These are phyloP conservation scores for Drosophila grimshawi DNA, from an alignment of 1,140 invertebrate genomes.

Conservation along the genomic window DNA sequence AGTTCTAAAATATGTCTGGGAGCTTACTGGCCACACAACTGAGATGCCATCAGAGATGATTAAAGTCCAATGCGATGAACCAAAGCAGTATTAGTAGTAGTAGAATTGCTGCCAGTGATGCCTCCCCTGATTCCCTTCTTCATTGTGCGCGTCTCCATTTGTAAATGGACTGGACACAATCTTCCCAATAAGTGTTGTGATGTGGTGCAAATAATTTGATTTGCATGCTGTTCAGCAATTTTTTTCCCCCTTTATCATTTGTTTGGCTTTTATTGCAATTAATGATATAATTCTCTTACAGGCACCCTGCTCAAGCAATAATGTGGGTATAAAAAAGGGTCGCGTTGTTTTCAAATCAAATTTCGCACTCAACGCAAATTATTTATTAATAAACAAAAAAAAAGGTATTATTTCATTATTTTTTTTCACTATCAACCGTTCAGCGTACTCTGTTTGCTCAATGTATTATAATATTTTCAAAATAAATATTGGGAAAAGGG, in stretches of 20 bases:
- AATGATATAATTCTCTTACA: no score
- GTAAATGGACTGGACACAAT: conserved; percentile 49
- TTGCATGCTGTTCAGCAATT: conserved; percentile 50
- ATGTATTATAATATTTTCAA: no score
- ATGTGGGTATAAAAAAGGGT: no score
- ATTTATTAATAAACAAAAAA: no score
- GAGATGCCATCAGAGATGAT: conserved; percentile 61
- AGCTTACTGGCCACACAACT: conserved; percentile 30
- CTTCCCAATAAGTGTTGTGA: conserved; percentile 68
- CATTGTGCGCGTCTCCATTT: no score
- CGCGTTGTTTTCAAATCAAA: no score
- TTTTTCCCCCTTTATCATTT: neutral
- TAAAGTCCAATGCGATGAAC: conserved; percentile 41
- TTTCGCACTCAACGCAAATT: no score
- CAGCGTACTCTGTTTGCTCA: no score
- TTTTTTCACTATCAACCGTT: no score
- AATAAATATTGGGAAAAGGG: no score
- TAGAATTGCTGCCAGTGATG: conserved; percentile 7
- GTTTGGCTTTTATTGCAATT: neutral
- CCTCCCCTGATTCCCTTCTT: neutral
- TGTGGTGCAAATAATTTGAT: conserved; percentile 79
- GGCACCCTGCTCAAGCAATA: no score
- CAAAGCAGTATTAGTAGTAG: neutral
- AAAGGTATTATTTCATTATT: no score
- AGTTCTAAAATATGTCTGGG: conserved; percentile 45